Evolutionary conservation across 1,140 invertebrate species (phyloP), one percentile per base, ranked within the genome.

Genomic region (Drosophila bifasciata): DNA sequence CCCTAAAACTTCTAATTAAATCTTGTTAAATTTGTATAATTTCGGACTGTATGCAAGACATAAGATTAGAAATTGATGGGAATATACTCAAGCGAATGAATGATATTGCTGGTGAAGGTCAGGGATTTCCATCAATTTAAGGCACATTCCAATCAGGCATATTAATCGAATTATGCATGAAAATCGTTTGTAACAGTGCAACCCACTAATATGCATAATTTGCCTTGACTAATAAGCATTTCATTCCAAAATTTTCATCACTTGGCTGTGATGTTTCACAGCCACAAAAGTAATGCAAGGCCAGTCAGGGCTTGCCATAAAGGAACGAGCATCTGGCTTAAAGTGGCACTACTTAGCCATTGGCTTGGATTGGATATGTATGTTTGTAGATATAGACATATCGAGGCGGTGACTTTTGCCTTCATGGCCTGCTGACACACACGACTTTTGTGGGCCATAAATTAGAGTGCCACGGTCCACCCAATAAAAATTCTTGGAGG

Each of bases 401-500:
- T 51, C 25, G 58, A 63, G 69, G 68, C 70, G 57, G 68, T 61
- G 70, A 69, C 70, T 49, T 36, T 62, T 69, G 40, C 50, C 61
- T 73, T 73, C 70, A 73, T 64, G 70, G 70, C 70, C 69, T 53
- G 60, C 46, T 40, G 23, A 68, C 76, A 84, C 78, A 83, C 72
- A 76, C 83, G 70, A 62, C 48, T 39, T 11, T 13, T 45, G 49
- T 69, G 48, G 80, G 59, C 76, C 76, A 88, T 88, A 88, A 88
- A 88, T 88, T 88, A 74, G 73, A 64, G 60, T 88, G 83, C 45
- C 51, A 53, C 44, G 28, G 45, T 15, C 15, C 23, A 21, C 46
- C 74, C 77, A 88, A 88, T 88, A 88, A 88, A 88, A 79, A 73
- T 88, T 86, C 83, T 79, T 64, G 17, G 23, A 25, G 32, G 56